phyloP scores from a whole-genome alignment of 2,113 vertebrate species.

The Callionymus lyra region DNA sequence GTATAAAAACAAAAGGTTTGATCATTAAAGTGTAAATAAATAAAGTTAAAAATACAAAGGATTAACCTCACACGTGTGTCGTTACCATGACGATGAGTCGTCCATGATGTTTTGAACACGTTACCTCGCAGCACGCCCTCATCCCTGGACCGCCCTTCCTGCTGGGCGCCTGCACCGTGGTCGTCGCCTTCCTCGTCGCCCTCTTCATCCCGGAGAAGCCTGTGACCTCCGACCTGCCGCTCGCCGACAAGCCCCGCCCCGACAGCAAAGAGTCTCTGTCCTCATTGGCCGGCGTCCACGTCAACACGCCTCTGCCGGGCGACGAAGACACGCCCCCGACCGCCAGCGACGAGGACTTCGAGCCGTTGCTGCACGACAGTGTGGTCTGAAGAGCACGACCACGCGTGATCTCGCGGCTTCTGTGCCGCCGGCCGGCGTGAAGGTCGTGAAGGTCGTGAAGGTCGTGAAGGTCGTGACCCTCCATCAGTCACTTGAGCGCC shows the following conservation, averaged over 20 bases:
- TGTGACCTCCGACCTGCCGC: conserved; percentile 25
- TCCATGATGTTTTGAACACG: too few relatives aligned
- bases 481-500: too few relatives aligned
- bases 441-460: too few relatives aligned
- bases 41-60: too few relatives aligned
- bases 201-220: conserved; percentile 84
- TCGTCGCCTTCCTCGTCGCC: conserved; percentile 86
- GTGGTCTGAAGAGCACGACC: conserved; percentile 78
- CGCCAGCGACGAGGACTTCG: conserved; percentile 76
- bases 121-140: conserved; percentile 54
- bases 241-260: conserved; percentile 55
- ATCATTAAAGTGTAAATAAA: too few relatives aligned
- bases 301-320: conserved; percentile 65
- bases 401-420: too few relatives aligned
- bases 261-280: conserved; percentile 69
- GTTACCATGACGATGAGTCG: too few relatives aligned
- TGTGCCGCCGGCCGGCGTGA: too few relatives aligned
- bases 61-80: too few relatives aligned
- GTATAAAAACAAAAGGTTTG: too few relatives aligned
- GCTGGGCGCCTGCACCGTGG: conserved; percentile 81
- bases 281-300: conserved; percentile 61
- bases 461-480: too few relatives aligned
- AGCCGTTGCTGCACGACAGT: conserved; percentile 86
- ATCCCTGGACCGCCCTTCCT: conserved; percentile 91
- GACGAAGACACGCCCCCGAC: conserved; percentile 72